Percentiles rank a stretch among this genome's conserved stretches.
phyloP scores from a whole-genome alignment of 2,113 vertebrate species.

The Ptilorrhoa leucosticta region DNA sequence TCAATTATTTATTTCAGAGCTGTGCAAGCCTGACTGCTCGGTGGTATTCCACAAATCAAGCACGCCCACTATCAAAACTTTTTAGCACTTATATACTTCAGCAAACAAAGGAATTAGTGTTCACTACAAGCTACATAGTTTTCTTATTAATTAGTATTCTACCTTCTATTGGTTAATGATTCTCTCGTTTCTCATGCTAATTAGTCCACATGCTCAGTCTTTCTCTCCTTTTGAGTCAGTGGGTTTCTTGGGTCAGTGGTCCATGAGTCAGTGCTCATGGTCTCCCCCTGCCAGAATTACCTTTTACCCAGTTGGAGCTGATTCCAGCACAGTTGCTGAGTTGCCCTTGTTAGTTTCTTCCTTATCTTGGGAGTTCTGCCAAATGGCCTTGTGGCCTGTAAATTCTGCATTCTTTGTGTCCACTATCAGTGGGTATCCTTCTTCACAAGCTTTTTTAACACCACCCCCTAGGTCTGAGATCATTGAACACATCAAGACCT shows the following conservation, averaged over 20 bases:
- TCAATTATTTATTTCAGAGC: neutral
- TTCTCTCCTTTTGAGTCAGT: neutral
- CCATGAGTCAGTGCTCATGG: neutral
- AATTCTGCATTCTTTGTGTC: neutral
- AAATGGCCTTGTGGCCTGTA: neutral
- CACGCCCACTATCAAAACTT: neutral
- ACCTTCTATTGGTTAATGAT: neutral
- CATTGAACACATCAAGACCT: neutral
- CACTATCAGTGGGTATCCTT: neutral
- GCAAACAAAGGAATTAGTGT: neutral
- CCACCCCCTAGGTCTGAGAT: neutral
- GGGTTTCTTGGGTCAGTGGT: neutral
- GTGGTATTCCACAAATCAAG: neutral
- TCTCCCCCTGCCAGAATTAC: neutral
- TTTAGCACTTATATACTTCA: neutral
- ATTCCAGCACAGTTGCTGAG: neutral
- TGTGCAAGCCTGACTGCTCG: fast-evolving
- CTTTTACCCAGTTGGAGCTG: neutral
- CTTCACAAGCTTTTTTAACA: neutral
- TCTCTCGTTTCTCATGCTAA: fast-evolving
- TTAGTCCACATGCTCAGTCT: neutral
- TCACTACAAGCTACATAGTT: neutral
- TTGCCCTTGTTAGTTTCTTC: neutral
- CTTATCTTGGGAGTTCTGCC: neutral
- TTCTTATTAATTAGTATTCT: neutral